A percentile compares a stretch with the other conserved stretches of the same genome.
phyloP scores from a whole-genome alignment of 2,113 vertebrate genomes.

The Indri indri region DNA sequence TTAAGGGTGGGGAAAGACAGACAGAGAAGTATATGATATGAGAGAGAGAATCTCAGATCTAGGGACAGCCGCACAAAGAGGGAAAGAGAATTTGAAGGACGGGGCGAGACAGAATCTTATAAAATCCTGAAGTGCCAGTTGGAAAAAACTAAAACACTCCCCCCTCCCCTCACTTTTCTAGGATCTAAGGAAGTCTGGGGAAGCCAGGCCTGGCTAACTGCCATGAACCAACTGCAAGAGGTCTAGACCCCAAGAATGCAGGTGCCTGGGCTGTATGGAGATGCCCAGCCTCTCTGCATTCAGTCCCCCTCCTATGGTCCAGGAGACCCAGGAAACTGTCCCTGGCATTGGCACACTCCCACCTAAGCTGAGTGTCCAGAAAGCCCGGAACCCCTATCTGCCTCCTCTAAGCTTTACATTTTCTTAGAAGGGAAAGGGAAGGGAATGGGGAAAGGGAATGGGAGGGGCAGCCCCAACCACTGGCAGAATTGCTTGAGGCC shows the following conservation, averaged over 20 bases:
- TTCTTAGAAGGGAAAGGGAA: not conserved
- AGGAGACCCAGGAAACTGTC: not conserved
- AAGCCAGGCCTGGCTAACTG: not conserved
- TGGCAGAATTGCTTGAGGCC: not conserved
- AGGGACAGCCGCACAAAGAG: not conserved
- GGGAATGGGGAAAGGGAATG: not conserved
- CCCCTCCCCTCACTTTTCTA: not conserved
- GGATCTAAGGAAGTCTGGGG: not conserved
- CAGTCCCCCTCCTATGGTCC: not conserved
- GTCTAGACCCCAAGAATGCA: not conserved
- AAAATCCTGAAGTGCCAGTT: not conserved
- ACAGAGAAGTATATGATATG: not conserved
- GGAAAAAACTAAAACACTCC: not conserved
- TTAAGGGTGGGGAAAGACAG: constrained; percentile 10
- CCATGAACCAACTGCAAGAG: not conserved
- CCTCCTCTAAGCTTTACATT: not conserved
- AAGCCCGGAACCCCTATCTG: not conserved
- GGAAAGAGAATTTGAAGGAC: not conserved
- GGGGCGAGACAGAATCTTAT: not conserved
- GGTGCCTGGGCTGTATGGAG: not conserved
- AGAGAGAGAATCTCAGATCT: not conserved
- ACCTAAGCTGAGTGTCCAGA: not conserved
- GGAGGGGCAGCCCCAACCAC: not conserved
- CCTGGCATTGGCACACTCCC: not conserved
- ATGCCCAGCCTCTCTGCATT: not conserved